Percentiles rank a stretch among this genome's conserved stretches.
Conservation (phyloP, 2,113 vertebrate species). For the Syrmaticus mikado region DNA sequence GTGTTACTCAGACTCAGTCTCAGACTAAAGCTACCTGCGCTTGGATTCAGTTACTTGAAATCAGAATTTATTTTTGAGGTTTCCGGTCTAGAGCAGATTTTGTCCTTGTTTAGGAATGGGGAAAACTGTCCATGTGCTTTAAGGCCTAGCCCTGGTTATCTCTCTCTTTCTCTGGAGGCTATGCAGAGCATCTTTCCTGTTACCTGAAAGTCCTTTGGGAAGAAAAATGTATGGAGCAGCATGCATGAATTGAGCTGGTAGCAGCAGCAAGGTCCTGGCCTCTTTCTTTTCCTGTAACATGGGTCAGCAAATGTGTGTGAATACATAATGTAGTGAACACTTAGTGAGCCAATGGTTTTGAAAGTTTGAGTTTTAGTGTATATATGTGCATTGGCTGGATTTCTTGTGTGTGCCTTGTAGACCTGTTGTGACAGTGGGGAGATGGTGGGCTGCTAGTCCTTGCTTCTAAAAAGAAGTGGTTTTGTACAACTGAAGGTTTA, state of each 20-base stretch:
- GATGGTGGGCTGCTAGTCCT: neutral
- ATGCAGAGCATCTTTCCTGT: neutral
- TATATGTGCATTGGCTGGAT: rapidly evolving
- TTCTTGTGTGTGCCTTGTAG: neutral
- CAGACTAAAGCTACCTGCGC: neutral
- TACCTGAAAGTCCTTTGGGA: neutral
- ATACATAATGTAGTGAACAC: neutral
- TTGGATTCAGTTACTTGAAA: neutral
- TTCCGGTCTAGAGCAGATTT: too few relatives aligned
- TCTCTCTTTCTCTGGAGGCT: neutral
- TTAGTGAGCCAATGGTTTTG: neutral
- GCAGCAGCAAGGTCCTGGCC: neutral
- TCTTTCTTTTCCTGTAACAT: neutral
- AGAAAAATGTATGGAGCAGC: neutral
- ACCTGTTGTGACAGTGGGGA: neutral
- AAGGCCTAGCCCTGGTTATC: neutral
- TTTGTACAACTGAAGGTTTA: neutral
- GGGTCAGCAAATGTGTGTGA: neutral
- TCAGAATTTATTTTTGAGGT: too few relatives aligned
- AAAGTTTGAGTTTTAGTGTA: neutral
- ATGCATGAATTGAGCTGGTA: neutral
- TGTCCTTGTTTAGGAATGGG: too few relatives aligned
- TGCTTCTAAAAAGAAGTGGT: neutral
- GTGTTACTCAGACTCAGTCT: neutral
- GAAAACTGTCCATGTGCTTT: neutral